Base-by-base conservation (phyloP, 1,140 invertebrate genomes). In the Mesaphorura yosii region DNA sequence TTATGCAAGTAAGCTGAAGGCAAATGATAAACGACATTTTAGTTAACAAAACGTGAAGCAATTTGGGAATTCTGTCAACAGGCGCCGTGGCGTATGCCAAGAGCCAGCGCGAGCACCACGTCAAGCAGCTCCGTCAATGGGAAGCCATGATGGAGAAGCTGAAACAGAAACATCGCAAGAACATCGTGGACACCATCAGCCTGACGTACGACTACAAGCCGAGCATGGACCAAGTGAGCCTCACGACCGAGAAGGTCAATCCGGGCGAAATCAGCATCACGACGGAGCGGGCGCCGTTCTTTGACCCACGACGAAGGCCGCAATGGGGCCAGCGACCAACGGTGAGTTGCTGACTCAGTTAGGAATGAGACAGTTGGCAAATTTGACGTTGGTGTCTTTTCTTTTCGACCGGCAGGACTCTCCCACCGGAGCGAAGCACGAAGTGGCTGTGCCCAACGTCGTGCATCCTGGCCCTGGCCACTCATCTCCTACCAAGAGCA, bases 181-280 rank as follows among this genome's bases (percentile, higher is more conserved):
- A 48, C 10, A 48, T 55, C 14, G 53, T 50, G 7, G 58, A 56
- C 34, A 55, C 37, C n/a, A 27, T 49, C 27, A 51, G 31, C 29
- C 50, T 48, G 51, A 59, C 41, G 17, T 56, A 34, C 1, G 34
- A 48, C 28, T 53, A 57, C 40, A 42, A 48, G 44, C 57, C 57
- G n/a, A 48, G 55, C 44, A n/a, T 53, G 5, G 22, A 42, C 5
- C 19, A 45, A 6, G 54, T 59, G 28, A 53, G 45, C 7, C 20
- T 63, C 3, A 63, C 61, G 0, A 63, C 57, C 1, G 38, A 57
- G 23, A 38, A 42, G 58, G 51, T 53, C 10, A 34, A 59, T 20
- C 47, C 48, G 22, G 25, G 19, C 2, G 5, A 23, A 34, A 54
- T 63, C 15, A 57, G 53, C 22, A 28, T 62, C 25, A 62, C 60